Percentiles rank a stretch among this genome's conserved stretches.
phyloP scores from a whole-genome alignment of 2,113 vertebrate species.

The Athene noctua region DNA sequence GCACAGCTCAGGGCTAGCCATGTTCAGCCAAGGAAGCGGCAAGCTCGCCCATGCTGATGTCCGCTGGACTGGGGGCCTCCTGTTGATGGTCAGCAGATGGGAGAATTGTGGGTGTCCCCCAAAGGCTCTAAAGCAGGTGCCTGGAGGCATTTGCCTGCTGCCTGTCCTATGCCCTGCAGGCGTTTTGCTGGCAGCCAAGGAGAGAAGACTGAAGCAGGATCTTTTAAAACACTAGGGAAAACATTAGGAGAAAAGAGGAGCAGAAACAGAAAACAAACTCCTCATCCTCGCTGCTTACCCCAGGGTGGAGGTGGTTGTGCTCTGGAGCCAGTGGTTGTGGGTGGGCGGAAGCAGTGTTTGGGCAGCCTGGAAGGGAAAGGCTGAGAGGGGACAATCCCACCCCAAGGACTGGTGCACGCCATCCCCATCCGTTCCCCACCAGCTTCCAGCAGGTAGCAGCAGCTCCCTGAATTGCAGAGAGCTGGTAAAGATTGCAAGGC shows the following conservation, averaged over 20 bases:
- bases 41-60: too few species aligned
- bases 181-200: neutral
- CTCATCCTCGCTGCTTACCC: neutral
- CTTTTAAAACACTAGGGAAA: neutral
- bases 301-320: neutral
- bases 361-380: neutral
- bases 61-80: neutral
- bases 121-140: neutral
- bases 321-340: accelerated
- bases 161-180: neutral
- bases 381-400: neutral
- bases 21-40: neutral
- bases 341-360: neutral
- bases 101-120: neutral
- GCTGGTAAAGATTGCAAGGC: neutral
- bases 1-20: accelerated
- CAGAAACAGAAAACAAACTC: neutral
- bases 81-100: neutral
- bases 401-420: accelerated
- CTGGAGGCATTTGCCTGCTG: neutral
- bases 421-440: neutral
- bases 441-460: neutral
- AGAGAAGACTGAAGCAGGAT: neutral
- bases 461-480: neutral
- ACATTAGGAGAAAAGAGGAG: neutral